Percentiles rank a stretch among this genome's conserved stretches.
Conservation (phyloP, 2,113 vertebrate genomes). For the Cygnus atratus region DNA sequence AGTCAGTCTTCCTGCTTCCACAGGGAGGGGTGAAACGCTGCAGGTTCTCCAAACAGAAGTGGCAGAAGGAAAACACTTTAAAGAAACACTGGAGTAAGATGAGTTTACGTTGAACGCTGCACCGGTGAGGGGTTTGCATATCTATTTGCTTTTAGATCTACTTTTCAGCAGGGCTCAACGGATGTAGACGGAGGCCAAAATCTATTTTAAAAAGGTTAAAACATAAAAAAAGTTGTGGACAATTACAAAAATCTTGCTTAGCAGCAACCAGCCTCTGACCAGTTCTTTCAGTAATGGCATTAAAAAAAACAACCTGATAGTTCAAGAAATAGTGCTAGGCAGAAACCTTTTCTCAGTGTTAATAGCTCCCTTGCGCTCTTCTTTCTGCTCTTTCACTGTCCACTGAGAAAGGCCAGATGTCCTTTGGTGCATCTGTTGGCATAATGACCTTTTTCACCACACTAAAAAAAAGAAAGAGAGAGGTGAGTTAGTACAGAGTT, state of each 20-base stretch:
- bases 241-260: constrained; percentile 61
- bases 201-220: constrained; percentile 65
- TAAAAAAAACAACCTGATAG: constrained; percentile 50
- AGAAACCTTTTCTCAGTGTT: constrained; percentile 53
- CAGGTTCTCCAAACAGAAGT: constrained; percentile 23
- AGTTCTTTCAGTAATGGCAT: constrained; percentile 54
- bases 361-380: constrained; percentile 43
- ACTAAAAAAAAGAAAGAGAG: constrained; percentile 75
- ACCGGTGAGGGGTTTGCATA: background rate
- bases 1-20: constrained; percentile 30
- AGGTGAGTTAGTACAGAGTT: background rate
- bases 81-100: constrained; percentile 11
- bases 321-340: constrained; percentile 48
- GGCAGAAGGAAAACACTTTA: constrained; percentile 44
- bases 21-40: constrained; percentile 8
- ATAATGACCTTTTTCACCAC: constrained; percentile 98
- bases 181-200: constrained; percentile 29
- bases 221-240: constrained; percentile 39
- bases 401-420: constrained; percentile 96
- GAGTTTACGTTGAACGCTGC: background rate
- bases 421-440: constrained; percentile 99
- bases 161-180: constrained; percentile 43
- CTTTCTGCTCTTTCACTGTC: constrained; percentile 82
- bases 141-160: constrained; percentile 1
- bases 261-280: constrained; percentile 62